phyloP scores from a whole-genome alignment of 1,140 invertebrate genomes.

The Rhagoletis pomonella region DNA sequence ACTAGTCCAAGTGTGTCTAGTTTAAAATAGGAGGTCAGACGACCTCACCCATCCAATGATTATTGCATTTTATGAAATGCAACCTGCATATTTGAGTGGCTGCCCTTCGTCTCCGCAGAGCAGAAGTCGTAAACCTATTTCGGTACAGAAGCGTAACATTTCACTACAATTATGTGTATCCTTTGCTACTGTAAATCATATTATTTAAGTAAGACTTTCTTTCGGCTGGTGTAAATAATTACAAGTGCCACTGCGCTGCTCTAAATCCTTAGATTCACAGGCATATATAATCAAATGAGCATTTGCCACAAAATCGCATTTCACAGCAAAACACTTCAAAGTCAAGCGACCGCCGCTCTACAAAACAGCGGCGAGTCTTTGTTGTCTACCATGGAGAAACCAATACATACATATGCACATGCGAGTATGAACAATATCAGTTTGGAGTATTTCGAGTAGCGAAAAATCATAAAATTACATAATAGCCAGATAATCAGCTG shows the following conservation, averaged over 20 bases:
- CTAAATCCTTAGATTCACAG: neutral
- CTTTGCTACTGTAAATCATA: neutral
- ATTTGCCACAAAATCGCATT: neutral
- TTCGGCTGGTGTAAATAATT: constrained; percentile 18
- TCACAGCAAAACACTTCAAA: constrained; percentile 27
- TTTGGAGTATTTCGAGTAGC: neutral
- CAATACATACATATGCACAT: neutral
- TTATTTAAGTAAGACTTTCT: neutral
- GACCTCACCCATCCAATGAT: too few species aligned
- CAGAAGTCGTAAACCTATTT: too few species aligned
- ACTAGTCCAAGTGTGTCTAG: too few species aligned
- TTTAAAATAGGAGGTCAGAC: too few species aligned
- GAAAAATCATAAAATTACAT: constrained; percentile 50
- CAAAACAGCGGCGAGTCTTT: neutral
- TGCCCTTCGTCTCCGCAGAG: too few species aligned
- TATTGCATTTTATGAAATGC: too few species aligned
- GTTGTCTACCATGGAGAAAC: neutral
- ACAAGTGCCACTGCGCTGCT: constrained; percentile 17
- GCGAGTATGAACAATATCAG: neutral
- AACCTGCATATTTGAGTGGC: too few species aligned
- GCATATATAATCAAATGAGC: neutral
- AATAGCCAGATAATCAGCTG: constrained; percentile 47
- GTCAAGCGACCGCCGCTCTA: constrained; percentile 4
- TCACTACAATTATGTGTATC: too few species aligned
- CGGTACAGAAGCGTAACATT: too few species aligned